Evolutionary conservation across 2,888 invertebrate genomes (phyloP), one percentile per base, ranked within the genome.

Genomic region (Acrocyrtus sp.): DNA sequence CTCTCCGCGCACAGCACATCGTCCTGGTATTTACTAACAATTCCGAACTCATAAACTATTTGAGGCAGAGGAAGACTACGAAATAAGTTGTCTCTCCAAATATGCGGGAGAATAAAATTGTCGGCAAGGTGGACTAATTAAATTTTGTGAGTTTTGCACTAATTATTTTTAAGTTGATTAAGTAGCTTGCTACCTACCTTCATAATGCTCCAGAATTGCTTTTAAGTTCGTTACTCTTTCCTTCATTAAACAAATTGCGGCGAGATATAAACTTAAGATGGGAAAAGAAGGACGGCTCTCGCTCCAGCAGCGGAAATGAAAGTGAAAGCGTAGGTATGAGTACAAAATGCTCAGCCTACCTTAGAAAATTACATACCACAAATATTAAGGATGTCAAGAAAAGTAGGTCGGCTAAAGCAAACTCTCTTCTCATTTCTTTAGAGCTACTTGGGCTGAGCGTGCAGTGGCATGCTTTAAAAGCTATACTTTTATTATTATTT

Each of bases 121-220:
- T n/a, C n/a, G n/a, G 34, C 5, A 34, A 34, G 41, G 21, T n/a
- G 15, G 39, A 29, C 65, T 72, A 72, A 72, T 72, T 72, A 65
- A 72, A 72, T 72, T 56, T 17, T 43, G 15, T 29, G 62, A 63
- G 65, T 72, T 72, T 65, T 27, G 58, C 51, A 65, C 65, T 72
- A 72, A 72, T 72, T 72, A 72, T 72, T 72, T 63, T 56, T 65
- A 72, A 65, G 62, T 65, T 72, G 72, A 72, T 72, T 65, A 65
- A 65, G 51, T 63, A 65, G 62, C 39, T 24, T 24, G 24, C 27
- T 10, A 39, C 22, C 39, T 39, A 56, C 24, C 45, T 45, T 45
- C n/a, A 12, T 34, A 34, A 34, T 12, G 34, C 12, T 34, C 12
- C 5, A 34, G 34, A 34, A 8, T 34, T n/a, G n/a, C n/a, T n/a